Evolutionary conservation across 2,113 vertebrate species (phyloP).

Genomic region (Limanda limanda): DNA sequence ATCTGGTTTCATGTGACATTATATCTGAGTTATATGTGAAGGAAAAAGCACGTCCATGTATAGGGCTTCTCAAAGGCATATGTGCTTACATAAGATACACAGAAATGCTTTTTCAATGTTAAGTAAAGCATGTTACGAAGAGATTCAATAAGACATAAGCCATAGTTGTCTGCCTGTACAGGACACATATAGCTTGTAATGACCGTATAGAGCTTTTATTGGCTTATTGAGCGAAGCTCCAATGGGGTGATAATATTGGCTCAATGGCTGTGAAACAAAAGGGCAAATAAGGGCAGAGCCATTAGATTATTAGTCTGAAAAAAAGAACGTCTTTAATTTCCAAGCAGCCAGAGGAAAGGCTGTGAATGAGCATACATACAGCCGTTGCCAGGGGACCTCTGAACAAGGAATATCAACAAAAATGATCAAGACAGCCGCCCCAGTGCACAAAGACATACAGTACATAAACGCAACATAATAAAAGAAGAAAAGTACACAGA

Average conservation of each 20-base stretch:
- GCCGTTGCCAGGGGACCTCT: neutral
- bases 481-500: neutral
- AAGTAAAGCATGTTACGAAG: neutral
- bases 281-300: neutral
- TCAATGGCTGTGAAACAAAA: neutral
- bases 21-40: too few relatives aligned
- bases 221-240: neutral
- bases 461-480: neutral
- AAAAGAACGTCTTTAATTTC: neutral
- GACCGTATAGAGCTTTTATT: neutral
- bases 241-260: neutral
- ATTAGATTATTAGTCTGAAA: slow-evolving; percentile 1
- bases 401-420: slow-evolving; percentile 2
- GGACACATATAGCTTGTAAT: neutral
- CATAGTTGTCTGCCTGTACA: neutral
- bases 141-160: neutral
- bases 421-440: neutral
- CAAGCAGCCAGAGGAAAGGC: neutral
- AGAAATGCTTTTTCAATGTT: neutral
- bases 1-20: neutral
- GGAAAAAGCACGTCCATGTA: too few relatives aligned
- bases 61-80: neutral
- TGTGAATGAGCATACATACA: neutral
- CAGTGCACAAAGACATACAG: neutral
- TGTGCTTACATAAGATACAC: neutral